Base-by-base conservation (phyloP, 2,113 vertebrate genomes). In the Piprites chloris region DNA sequence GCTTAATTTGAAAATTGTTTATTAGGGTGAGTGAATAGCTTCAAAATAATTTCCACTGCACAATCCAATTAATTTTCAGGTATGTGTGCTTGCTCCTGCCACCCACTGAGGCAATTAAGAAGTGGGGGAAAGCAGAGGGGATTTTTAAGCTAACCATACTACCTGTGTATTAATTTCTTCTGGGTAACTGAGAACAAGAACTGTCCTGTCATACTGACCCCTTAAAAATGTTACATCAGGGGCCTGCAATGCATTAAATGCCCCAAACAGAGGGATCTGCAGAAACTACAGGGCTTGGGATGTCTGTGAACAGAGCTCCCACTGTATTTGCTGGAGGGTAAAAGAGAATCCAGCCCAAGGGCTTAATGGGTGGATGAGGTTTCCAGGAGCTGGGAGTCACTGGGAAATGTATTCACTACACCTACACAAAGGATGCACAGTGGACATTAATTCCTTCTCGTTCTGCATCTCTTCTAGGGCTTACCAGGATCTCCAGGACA, bases 401-500 rank as follows among this genome's bases (percentile, higher is more conserved):
- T 84, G 75, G 65, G 72, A 86, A 74, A 35, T 35, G 39, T 53
- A 8, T 77, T 95, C 49, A 46, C 20, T 72, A 9, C 53, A 73
- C 73, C 18, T 81, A 65, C 69, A 58, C 62, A 75, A 56, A 90
- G n/a, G 44, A 30, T 61, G 53, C 55, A 13, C 39, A 37, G 73
- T n/a, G 63, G 66, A 79, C 81, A 93, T 77, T 71, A 44, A 96
- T 76, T 76, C 44, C 49, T 61, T 68, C 86, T 95, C 28, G 0
- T 82, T 84, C 58, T 96, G 26, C 61, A 33, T 94, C 79, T 96
- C 61, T 93, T 85, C 55, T 12, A 98, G 98, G 98, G 98, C 30
- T 95, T 96, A 24, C 97, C 97, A 5, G 98, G 98, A 61, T 94
- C 96, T 85, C 95, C 94, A 82, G 98, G 98, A 62, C 97, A 97